Conservation (phyloP, 2,888 invertebrate species). For the Melanargia galathea region DNA sequence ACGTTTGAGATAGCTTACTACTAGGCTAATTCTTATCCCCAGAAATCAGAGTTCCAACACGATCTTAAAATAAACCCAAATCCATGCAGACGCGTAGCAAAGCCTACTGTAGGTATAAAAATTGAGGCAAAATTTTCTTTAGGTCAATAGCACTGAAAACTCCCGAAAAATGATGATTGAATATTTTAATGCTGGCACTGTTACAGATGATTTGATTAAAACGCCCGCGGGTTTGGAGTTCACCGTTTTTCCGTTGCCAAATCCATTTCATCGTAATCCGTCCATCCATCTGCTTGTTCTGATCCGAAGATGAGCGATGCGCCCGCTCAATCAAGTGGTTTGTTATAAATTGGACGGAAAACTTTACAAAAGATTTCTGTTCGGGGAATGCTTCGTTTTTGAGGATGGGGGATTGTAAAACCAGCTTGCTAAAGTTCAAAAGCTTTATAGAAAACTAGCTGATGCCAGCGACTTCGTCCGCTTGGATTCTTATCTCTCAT, state of each 20-base stretch:
- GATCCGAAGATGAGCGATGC: conserved; percentile 34
- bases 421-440: too few species aligned
- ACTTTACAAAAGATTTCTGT: conserved; percentile 8
- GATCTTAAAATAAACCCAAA: too few species aligned
- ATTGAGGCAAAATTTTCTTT: too few species aligned
- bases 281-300: conserved; percentile 41
- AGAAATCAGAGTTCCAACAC: too few species aligned
- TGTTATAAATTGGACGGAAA: conserved; percentile 27
- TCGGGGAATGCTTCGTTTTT: not conserved
- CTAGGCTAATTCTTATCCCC: too few species aligned
- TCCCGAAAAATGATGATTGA: conserved; percentile 14
- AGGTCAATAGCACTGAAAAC: not conserved
- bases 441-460: too few species aligned
- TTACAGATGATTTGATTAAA: conserved; percentile 42
- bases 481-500: too few species aligned
- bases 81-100: too few species aligned
- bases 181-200: conserved; percentile 40
- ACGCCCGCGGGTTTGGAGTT: conserved; percentile 30
- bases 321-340: conserved; percentile 32
- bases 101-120: too few species aligned
- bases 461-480: too few species aligned
- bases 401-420: not conserved
- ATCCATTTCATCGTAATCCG: conserved; percentile 43
- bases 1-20: too few species aligned
- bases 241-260: conserved; percentile 43